Percentiles rank a stretch among this genome's conserved stretches.
These are phyloP conservation scores for Strigamia transsilvanica DNA, from an alignment of 2,888 invertebrate genomes.

Conservation along the genomic window DNA sequence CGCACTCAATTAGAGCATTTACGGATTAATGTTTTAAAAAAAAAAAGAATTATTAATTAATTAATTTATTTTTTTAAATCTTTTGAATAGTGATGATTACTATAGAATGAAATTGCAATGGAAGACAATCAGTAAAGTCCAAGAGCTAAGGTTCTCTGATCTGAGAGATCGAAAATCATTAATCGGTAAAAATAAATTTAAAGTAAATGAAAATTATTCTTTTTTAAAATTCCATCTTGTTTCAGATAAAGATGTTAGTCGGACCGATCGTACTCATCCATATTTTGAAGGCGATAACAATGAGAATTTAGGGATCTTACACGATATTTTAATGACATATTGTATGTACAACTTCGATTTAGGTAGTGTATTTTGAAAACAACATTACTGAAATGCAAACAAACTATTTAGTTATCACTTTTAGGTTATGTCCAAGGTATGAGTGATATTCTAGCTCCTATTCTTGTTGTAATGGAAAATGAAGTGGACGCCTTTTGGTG, in stretches of 20 bases:
- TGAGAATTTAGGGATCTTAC: conserved; percentile 81
- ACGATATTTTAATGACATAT: conserved; percentile 96
- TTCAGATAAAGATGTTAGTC: conserved; percentile 92
- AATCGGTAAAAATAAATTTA: conserved; percentile 70
- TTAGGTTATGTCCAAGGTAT: conserved; percentile 83
- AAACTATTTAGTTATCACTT: conserved; percentile 53
- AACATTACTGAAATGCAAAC: not conserved
- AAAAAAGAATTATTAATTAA: too few species aligned
- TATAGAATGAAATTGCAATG: conserved; percentile 96
- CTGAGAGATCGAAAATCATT: conserved; percentile 90
- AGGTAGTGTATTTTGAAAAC: conserved; percentile 66
- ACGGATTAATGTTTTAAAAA: too few species aligned
- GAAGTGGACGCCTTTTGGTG: conserved; percentile 99
- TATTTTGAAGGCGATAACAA: conserved; percentile 95
- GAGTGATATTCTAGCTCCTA: conserved; percentile 95
- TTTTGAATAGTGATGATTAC: conserved; percentile 76
- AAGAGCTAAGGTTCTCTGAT: conserved; percentile 86
- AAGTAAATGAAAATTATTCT: not conserved
- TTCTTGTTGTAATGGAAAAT: conserved; percentile 85
- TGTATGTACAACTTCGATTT: conserved; percentile 99
- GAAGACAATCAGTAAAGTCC: conserved; percentile 85
- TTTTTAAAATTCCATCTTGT: not conserved
- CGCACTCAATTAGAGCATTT: too few species aligned
- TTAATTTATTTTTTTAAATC: conserved; percentile 55
- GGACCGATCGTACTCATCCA: conserved; percentile 89